Evolutionary conservation across 2,888 invertebrate species (phyloP), one percentile per base, ranked within the genome.

Genomic region (Orthosia cruda): DNA sequence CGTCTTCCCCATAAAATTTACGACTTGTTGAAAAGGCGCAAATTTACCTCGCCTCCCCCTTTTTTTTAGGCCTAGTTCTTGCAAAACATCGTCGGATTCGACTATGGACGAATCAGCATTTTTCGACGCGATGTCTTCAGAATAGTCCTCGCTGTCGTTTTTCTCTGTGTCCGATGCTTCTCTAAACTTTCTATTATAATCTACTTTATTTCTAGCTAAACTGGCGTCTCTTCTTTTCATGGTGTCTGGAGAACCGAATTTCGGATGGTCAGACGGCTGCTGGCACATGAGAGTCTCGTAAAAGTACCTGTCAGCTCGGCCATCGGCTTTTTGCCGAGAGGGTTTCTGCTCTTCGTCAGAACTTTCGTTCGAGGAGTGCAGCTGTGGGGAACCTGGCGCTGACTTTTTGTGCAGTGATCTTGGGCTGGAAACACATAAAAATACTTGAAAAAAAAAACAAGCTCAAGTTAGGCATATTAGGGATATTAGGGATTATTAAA

Each of bases 271-370:
- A 0, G 92, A 87, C 0, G 92, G 92, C 50, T 95, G 92, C 45
- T 95, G 93, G 74, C 96, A 96, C 94, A 95, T 93, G 0, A 96
- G 91, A 0, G 95, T 93, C 3, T 96, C 96, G 77, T 95, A 96
- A 80, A 96, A 96, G 80, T 92, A 96, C 65, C 93, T 90, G 77
- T 96, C 95, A 0, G 94, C 93, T 26, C 94, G 87, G 0, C 91
- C 90, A 20, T 95, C 95, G 1, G 89, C 74, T 76, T 94, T 95
- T 3, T 87, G 84, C 4, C 90, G 58, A 11, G 62, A 84, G 0
- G 83, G 81, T 54, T 94, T 94, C 4, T 83, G 87, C 0, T 95
- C 95, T 0, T 95, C 94, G 0, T 95, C 95, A 0, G 95, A 95
- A 79, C 95, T 96, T 70, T 96, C 95, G 70, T 93, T 92, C 0